These are phyloP conservation scores for Drosophila leonis DNA, from an alignment of 2,888 invertebrate genomes.

Conservation along the genomic window DNA sequence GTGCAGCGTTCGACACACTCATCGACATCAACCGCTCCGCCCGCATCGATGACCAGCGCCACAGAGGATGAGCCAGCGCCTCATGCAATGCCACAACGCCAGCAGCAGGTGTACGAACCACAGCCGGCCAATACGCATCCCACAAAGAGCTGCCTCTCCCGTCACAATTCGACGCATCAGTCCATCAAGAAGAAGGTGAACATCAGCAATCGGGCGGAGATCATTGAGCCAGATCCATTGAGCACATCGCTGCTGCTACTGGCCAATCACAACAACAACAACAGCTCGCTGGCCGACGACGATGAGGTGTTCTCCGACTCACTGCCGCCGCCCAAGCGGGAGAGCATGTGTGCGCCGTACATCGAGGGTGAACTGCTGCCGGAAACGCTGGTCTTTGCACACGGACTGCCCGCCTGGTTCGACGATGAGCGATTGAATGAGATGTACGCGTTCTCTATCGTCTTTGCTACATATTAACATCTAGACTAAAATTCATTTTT, in stretches of 20 bases:
- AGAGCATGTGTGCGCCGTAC: conserved; percentile 86
- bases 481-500: conserved; percentile 7
- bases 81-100: not conserved
- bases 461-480: not conserved
- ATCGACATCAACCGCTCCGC: conserved; percentile 74
- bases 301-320: conserved; percentile 89
- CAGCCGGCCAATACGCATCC: conserved; percentile 60
- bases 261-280: conserved; percentile 63
- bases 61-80: conserved; percentile 40
- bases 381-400: conserved; percentile 72
- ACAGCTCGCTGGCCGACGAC: conserved; percentile 84
- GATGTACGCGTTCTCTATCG: conserved; percentile 75
- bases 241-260: conserved; percentile 52
- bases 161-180: conserved; percentile 84
- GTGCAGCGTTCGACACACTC: conserved; percentile 55
- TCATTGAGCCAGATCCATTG: conserved; percentile 83
- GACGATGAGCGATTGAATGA: conserved; percentile 85
- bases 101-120: conserved; percentile 36
- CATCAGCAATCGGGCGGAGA: conserved; percentile 84
- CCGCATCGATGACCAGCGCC: conserved; percentile 71
- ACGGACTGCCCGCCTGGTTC: conserved; percentile 86
- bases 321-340: conserved; percentile 85
- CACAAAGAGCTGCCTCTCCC: conserved; percentile 83
- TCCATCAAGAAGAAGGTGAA: conserved; percentile 85
- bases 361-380: conserved; percentile 81